These are phyloP conservation scores for Phengaris alcon DNA, from an alignment of 2,888 invertebrate genomes.

Conservation along the genomic window DNA sequence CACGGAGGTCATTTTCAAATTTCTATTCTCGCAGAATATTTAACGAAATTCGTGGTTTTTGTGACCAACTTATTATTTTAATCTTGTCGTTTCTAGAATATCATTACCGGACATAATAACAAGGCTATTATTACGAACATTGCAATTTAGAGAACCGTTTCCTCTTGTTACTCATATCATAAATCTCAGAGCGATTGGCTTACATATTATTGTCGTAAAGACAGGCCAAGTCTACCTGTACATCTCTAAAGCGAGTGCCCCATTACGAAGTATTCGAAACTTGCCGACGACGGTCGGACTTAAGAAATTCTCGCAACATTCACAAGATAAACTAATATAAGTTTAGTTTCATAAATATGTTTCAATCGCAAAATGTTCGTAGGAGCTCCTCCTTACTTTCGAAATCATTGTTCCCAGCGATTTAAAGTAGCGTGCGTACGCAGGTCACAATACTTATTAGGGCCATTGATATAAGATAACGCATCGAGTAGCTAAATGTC, in stretches of 20 bases:
- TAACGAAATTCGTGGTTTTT: too few species aligned
- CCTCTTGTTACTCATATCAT: slow-evolving; percentile 8
- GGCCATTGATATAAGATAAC: slow-evolving; percentile 42
- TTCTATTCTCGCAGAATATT: too few species aligned
- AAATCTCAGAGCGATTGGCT: not conserved
- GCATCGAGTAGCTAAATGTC: slow-evolving; percentile 65
- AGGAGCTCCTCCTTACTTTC: not conserved
- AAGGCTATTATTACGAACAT: not conserved
- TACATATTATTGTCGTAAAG: not conserved
- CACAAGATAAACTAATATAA: too few species aligned
- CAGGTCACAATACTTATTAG: slow-evolving; percentile 29
- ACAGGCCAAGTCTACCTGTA: not conserved
- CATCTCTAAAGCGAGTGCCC: too few species aligned
- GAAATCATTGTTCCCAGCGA: not conserved
- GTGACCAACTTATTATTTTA: not conserved
- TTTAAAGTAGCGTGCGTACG: slow-evolving; percentile 21
- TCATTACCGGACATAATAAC: not conserved
- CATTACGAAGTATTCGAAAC: too few species aligned
- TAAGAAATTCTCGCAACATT: too few species aligned
- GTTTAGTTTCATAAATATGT: too few species aligned
- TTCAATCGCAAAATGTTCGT: not conserved
- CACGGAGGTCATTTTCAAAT: too few species aligned
- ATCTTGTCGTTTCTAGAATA: not conserved
- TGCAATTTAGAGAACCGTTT: slow-evolving; percentile 9
- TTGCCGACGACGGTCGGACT: too few species aligned